These are phyloP conservation scores for Ctenochaetus hawaiiensis DNA, from an alignment of 2,797 vertebrate species.

Conservation along the genomic window DNA sequence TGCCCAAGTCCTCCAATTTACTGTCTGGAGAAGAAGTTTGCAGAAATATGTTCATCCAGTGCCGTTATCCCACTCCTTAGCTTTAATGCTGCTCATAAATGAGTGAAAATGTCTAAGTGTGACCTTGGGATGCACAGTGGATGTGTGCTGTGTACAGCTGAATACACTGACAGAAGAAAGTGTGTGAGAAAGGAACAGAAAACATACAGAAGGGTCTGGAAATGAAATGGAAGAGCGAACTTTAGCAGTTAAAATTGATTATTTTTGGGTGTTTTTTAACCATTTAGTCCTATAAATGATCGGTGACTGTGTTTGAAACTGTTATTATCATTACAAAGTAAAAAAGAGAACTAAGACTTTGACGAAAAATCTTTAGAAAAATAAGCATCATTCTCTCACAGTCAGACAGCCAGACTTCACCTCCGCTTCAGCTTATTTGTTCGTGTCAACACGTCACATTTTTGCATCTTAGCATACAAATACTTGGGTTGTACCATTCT, in stretches of 20 bases:
- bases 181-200: background rate
- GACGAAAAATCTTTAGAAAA: too few species aligned
- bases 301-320: too few species aligned
- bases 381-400: background rate
- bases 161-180: background rate
- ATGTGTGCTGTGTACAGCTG: background rate
- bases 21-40: slow-evolving; percentile 36
- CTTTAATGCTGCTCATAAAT: background rate
- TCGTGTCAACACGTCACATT: too few species aligned
- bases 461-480: too few species aligned
- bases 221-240: background rate
- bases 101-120: slow-evolving; percentile 20
- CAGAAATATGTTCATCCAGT: slow-evolving; percentile 37
- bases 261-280: background rate
- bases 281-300: background rate
- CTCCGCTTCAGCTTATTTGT: too few species aligned
- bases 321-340: background rate
- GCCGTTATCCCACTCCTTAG: slow-evolving; percentile 4
- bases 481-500: too few species aligned
- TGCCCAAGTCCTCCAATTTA: slow-evolving; percentile 40
- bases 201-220: background rate
- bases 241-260: background rate
- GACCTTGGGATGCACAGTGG: background rate
- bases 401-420: background rate
- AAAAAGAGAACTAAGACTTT: background rate